Base-by-base conservation (phyloP, 2,888 invertebrate species). In the Ormyrus labotus region DNA sequence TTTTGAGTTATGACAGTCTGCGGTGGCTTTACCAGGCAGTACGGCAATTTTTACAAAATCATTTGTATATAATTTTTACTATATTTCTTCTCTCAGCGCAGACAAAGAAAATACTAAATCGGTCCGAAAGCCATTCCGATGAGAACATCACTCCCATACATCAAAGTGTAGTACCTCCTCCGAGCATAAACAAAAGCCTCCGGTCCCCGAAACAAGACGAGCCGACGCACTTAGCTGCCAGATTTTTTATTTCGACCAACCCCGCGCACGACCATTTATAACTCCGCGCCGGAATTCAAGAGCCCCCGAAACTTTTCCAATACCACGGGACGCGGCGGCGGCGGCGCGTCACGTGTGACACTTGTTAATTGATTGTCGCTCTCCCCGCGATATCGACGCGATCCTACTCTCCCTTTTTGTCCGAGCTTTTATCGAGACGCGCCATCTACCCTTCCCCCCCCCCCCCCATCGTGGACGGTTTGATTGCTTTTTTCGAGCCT, bases 361-460 rank as follows among this genome's bases (percentile, higher is more conserved):
- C 50, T 53, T 67, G 65, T 78, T 78, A 78, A 78, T 78, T 78
- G 78, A 78, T 78, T 71, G 78, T 72, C 60, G 64, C 48, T 47
- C 45, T 19, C 19, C 19, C 19, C 19, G 19, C 19, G 19, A 19
- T 19, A 19, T 19, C 19, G 19, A 19, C 19, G 19, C 19, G 19
- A 19, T 19, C 19, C 19, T 19, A 2, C 19, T 19, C 19, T 19
- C 19, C 19, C 19, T 19, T 19, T 19, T 19, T 19, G 19, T 63
- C 13, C 34, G 51, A 13, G 47, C 68, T 68, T 68, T 75, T 75
- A 68, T 75, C 53, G 9, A 11, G 51, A 47, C 10, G 19, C 19
- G n/a, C 19, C 58, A 65, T 68, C 60, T 50, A 61, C 53, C 19
- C 19, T 19, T 19, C 19, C 19, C 19, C 13, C 13, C 13, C 13